Base-by-base conservation (phyloP, 2,888 invertebrate genomes). In the Meteorus cinctellus region DNA sequence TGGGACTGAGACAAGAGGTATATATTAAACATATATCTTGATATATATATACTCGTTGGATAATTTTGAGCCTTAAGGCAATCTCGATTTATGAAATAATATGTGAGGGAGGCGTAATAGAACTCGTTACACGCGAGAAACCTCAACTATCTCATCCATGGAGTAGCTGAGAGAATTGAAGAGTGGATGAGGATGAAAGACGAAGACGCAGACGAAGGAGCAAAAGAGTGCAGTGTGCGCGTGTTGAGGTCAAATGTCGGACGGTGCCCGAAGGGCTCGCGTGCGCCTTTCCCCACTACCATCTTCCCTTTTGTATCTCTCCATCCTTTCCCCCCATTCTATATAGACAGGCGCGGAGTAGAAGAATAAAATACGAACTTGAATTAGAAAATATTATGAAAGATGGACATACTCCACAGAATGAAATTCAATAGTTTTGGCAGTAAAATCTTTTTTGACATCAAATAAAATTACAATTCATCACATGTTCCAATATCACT, bases 221-320 rank as follows among this genome's bases (percentile, higher is more conserved):
- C 76, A 75, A 78, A 76, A 76, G 72, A 76, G 77, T 77, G 74
- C 74, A 74, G 75, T 75, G 79, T 63, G 75, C 73, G 76, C 86
- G 87, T 86, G 88, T 85, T 86, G 83, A 82, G 87, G 89, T 89
- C 87, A 88, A 86, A 87, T 87, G 88, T 88, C 87, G 86, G 85
- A 85, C 85, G 83, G 83, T 85, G 87, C 87, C 86, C 86, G 65
- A 84, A 84, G 85, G 87, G 88, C 84, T 89, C 88, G 88, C 88
- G 80, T 80, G 77, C 79, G 77, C 63, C 70, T 72, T 75, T 68
- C 79, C 77, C 75, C 66, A 16, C 69, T 65, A 45, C 66, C 24
- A 45, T 6, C 16, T 3, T 34, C 19, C 31, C 34, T 27, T 68
- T 45, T 14, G 3, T 60, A 48, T 8, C 45, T 48, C 27, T 41